Base-by-base conservation (phyloP, 2,888 invertebrate species). In the Vanessa cardui region DNA sequence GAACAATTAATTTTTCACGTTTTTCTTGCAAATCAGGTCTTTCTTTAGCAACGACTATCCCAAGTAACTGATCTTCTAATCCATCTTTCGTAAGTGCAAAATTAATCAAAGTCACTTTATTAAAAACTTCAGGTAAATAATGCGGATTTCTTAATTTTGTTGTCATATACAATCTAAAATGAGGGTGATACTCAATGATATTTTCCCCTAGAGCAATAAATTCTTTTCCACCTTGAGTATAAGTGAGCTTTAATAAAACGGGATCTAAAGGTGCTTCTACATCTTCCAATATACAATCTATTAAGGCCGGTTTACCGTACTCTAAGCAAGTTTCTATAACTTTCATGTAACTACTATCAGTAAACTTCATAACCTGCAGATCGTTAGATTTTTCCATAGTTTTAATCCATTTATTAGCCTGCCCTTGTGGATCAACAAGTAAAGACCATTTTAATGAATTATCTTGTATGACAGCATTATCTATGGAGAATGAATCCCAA, bases 321-420 rank as follows among this genome's bases (percentile, higher is more conserved):
- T 96, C 95, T 72, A 97, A 93, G 78, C 96, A 95, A 50, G 94
- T 94, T 88, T 97, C 96, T 77, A 97, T 91, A 45, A 94, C 94
- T 78, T 95, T 94, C 95, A 97, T 96, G 80, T 96, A 97, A 87
- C 95, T 95, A 0, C 94, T 87, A 83, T 97, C 96, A 0, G 95
- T 94, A 79, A 97, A 95, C 82, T 96, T 96, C 33, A 97, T 92
- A 4, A 96, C 92, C 76, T 95, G 94, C 62, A 97, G 85, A 70
- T 95, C 94, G 81, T 95, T 95, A 1, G 92, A 87, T 80, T 96
- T 96, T 87, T 97, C 97, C 95, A 96, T 95, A 73, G 95, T 96
- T 88, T 96, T 96, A 26, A 97, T 95, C 97, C 97, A 97, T 83
- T 95, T 96, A 84, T 96, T 96, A 1, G 97, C 97, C 87, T 97